Evolutionary conservation across 2,888 invertebrate genomes (phyloP).

Genomic region (Melikaiella ostensackeni): DNA sequence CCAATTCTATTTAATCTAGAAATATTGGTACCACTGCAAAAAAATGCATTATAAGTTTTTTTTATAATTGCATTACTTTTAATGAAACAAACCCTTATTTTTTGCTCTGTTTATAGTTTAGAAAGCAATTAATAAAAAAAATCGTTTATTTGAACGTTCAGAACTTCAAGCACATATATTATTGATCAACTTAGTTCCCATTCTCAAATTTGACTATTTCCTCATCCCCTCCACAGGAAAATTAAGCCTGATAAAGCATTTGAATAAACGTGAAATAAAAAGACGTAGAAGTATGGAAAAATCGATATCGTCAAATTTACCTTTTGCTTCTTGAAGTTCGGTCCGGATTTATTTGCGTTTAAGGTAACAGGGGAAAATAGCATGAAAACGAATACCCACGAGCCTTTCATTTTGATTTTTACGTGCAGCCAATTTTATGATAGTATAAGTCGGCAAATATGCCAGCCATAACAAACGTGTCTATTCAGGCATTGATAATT

Average conservation of each 20-base stretch:
- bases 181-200: not conserved
- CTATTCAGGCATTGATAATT: not conserved
- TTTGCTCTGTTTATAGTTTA: too few species aligned
- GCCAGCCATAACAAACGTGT: slow-evolving; percentile 12
- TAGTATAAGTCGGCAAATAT: not conserved
- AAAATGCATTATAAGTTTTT: too few species aligned
- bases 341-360: not conserved
- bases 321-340: not conserved
- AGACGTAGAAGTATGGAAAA: not conserved
- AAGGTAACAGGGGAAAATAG: not conserved
- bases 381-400: not conserved
- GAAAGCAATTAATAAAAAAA: too few species aligned
- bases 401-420: not conserved
- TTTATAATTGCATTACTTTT: too few species aligned
- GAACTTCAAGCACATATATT: too few species aligned
- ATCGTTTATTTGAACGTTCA: too few species aligned
- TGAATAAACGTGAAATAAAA: not conserved
- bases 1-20: too few species aligned
- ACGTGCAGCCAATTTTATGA: not conserved
- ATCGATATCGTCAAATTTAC: slow-evolving; percentile 23
- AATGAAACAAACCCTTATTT: too few species aligned
- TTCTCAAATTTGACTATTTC: not conserved
- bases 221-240: not conserved
- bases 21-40: too few species aligned
- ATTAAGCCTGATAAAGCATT: not conserved